Percentiles rank a stretch among this genome's conserved stretches.
Conservation (phyloP, 2,888 invertebrate genomes). For the Caenorhabditis sinica region DNA sequence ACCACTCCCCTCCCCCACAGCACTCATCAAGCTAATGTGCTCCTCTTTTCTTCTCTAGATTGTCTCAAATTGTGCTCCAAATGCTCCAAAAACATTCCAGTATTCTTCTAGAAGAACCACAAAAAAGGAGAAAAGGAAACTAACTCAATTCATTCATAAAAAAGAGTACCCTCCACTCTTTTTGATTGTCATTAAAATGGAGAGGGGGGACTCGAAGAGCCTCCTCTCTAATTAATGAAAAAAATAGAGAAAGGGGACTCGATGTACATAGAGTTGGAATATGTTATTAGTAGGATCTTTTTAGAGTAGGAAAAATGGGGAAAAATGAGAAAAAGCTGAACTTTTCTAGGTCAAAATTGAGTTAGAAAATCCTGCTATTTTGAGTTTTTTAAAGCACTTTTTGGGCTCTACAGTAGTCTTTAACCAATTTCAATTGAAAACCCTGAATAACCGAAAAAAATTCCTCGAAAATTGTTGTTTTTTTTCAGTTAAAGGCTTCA, state of each 20-base stretch:
- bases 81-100: constrained; percentile 1
- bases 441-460: no score
- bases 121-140: neutral
- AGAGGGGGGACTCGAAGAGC: neutral
- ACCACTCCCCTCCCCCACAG: no score
- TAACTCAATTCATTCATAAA: neutral
- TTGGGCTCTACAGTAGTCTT: no score
- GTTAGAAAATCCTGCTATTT: no score
- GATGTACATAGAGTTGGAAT: neutral
- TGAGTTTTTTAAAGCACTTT: no score
- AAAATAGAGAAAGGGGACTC: neutral
- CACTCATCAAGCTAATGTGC: no score
- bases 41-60: neutral
- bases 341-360: no score
- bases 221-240: constrained; percentile 38
- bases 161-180: neutral
- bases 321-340: neutral
- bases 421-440: no score
- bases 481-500: no score
- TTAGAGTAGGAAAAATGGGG: neutral
- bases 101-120: constrained; percentile 1
- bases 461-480: no score
- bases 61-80: neutral
- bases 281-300: neutral
- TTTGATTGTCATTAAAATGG: constrained; percentile 16